These are phyloP conservation scores for Sebastes itinus DNA, from an alignment of 2,797 vertebrate species.

Conservation along the genomic window DNA sequence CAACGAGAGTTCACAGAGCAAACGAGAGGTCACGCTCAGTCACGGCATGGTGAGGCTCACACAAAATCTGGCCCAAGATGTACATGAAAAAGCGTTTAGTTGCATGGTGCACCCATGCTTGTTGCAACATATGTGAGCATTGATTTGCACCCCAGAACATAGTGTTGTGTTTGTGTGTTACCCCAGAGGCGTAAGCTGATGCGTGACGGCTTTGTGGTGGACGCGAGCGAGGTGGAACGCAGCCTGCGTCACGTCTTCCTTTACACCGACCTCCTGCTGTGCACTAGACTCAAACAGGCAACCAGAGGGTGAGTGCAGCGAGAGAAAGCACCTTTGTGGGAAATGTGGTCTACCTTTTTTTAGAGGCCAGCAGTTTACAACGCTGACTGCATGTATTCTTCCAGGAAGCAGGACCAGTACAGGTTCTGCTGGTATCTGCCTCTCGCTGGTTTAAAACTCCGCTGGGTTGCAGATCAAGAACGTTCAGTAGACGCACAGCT, in stretches of 20 bases:
- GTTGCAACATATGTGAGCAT: background rate
- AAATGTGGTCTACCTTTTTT: background rate
- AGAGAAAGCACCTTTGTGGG: background rate
- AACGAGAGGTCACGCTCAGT: conserved; percentile 78
- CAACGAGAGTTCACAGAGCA: conserved; percentile 80
- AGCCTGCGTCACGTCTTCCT: conserved; percentile 83
- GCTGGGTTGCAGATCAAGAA: conserved; percentile 62
- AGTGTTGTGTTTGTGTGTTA: background rate
- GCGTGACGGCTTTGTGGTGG: conserved; percentile 82
- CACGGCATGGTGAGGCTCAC: conserved; percentile 73
- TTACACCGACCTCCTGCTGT: conserved; percentile 84
- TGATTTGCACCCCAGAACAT: background rate
- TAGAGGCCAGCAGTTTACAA: background rate
- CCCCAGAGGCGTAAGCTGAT: conserved; percentile 80
- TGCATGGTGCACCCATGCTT: background rate
- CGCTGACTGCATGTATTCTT: background rate
- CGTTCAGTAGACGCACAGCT: conserved; percentile 52
- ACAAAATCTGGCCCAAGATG: background rate
- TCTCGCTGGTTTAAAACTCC: conserved; percentile 74
- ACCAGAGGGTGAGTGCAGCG: conserved; percentile 66
- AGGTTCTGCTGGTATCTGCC: conserved; percentile 84
- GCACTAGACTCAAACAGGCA: conserved; percentile 75
- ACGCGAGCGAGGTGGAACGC: conserved; percentile 70
- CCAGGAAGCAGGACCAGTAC: conserved; percentile 82
- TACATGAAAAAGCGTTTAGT: background rate